Conservation (phyloP, 2,797 vertebrate genomes). For the Chrysocyon brachyurus region DNA sequence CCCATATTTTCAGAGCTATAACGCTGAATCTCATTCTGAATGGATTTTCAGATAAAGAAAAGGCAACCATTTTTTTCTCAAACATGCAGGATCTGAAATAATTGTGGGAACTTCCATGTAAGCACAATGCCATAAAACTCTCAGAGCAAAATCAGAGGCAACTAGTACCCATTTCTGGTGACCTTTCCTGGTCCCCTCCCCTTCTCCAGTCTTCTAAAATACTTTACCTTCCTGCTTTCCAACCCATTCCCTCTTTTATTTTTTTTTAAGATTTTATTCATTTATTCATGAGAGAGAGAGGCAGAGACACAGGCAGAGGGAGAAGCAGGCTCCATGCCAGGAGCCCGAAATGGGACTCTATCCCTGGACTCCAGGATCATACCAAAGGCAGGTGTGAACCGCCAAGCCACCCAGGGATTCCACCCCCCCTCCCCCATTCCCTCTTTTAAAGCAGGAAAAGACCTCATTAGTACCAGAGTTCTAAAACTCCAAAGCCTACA, state of each 20-base stretch:
- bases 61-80: not conserved
- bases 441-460: not conserved
- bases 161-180: not conserved
- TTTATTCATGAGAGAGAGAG: too few species aligned
- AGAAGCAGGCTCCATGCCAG: too few species aligned
- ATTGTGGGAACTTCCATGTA: not conserved
- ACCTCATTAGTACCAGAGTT: not conserved
- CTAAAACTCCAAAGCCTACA: not conserved
- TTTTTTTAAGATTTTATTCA: too few species aligned
- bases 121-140: not conserved
- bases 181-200: not conserved
- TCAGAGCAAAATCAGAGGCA: not conserved
- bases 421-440: not conserved
- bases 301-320: too few species aligned
- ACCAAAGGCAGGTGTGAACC: too few species aligned
- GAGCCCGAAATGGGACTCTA: too few species aligned
- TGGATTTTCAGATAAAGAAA: slow-evolving; percentile 12
- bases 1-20: not conserved
- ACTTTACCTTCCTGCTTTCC: not conserved
- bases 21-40: not conserved
- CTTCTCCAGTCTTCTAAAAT: not conserved
- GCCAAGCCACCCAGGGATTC: too few species aligned
- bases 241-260: not conserved
- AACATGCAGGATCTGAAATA: not conserved
- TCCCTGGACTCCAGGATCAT: too few species aligned